These are phyloP conservation scores for Odontomachus brunneus DNA, from an alignment of 1,140 invertebrate genomes.

Conservation along the genomic window DNA sequence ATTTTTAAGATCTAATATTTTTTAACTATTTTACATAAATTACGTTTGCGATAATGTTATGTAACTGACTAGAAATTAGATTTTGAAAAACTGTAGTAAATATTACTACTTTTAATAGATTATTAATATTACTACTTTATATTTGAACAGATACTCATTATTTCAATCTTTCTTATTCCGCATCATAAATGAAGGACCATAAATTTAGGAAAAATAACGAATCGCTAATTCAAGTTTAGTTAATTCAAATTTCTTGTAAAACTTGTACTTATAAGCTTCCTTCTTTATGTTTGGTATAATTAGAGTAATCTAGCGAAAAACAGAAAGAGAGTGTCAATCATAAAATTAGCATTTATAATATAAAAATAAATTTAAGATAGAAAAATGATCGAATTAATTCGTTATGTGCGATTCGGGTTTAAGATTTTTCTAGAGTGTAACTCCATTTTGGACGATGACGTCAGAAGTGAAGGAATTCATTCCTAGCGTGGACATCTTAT, in stretches of 20 bases:
- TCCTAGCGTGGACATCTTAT: neutral
- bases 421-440: neutral
- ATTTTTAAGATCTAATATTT: too few relatives aligned
- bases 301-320: conserved; percentile 31
- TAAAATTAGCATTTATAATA: neutral
- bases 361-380: conserved; percentile 1
- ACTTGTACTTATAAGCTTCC: conserved; percentile 30
- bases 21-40: too few relatives aligned
- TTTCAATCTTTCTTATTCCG: neutral
- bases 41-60: too few relatives aligned
- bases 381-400: neutral
- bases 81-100: too few relatives aligned
- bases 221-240: conserved; percentile 36
- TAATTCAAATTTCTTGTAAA: neutral
- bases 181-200: neutral
- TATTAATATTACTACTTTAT: too few relatives aligned
- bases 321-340: neutral
- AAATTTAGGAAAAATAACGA: neutral
- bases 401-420: neutral
- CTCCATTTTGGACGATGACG: neutral
- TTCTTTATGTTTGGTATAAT: conserved; percentile 55
- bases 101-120: neutral
- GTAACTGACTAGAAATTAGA: too few relatives aligned
- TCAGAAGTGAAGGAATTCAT: neutral
- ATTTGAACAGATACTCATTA: neutral